Percentiles rank a stretch among this genome's conserved stretches.
phyloP scores from a whole-genome alignment of 2,797 vertebrate genomes.

The Tachyglossus aculeatus region DNA sequence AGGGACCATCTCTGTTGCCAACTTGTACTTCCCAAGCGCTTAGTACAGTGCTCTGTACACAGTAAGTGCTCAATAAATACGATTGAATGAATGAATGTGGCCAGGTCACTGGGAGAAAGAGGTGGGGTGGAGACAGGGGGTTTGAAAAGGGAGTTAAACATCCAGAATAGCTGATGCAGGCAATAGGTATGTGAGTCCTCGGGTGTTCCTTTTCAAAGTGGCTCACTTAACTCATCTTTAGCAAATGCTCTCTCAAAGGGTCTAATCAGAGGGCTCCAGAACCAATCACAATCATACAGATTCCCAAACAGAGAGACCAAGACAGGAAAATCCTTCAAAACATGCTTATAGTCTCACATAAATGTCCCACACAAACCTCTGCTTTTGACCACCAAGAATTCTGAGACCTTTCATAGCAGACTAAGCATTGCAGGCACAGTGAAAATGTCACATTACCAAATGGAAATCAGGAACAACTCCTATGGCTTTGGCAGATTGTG shows the following conservation, averaged over 20 bases:
- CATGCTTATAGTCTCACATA: conserved; percentile 19
- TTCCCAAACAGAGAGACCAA: conserved; percentile 31
- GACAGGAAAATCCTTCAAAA: conserved; percentile 1
- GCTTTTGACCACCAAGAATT: conserved; percentile 24
- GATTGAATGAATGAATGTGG: too few relatives aligned
- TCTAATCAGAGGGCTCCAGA: conserved; percentile 30
- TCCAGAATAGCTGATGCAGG: too few relatives aligned
- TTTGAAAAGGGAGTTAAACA: too few relatives aligned
- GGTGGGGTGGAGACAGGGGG: too few relatives aligned
- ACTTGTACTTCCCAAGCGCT: too few relatives aligned
- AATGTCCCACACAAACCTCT: conserved; percentile 27
- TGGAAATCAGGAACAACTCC: conserved; percentile 21
- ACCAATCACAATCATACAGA: background rate
- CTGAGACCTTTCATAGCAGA: conserved; percentile 33
- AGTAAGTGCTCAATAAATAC: too few relatives aligned
- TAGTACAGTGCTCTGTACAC: too few relatives aligned
- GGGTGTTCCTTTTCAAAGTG: background rate
- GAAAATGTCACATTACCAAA: conserved; percentile 34
- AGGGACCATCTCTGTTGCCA: too few relatives aligned
- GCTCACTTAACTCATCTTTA: background rate
- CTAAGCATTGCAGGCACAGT: conserved; percentile 43
- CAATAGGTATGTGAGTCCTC: too few relatives aligned
- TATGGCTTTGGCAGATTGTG: conserved; percentile 33
- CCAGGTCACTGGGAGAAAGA: too few relatives aligned
- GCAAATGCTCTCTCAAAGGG: conserved; percentile 3